Conservation (phyloP, 2,113 vertebrate genomes). For the Lamprotornis superbus region DNA sequence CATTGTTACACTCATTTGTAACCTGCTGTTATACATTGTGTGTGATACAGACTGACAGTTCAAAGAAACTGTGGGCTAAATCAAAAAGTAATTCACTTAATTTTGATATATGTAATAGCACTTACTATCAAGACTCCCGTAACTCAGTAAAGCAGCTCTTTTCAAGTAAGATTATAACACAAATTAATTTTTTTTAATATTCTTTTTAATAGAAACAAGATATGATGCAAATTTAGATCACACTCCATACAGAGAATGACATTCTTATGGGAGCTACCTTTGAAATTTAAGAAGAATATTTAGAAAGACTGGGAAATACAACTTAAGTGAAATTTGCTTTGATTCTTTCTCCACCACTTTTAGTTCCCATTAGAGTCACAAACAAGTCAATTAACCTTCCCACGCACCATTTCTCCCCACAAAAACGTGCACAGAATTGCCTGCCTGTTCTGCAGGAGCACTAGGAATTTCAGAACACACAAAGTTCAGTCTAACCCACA, state of each 20-base stretch:
- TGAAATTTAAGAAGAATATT: background rate
- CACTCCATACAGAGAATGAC: background rate
- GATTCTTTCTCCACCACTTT: background rate
- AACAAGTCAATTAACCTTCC: constrained; percentile 20
- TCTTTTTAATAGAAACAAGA: background rate
- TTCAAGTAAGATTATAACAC: background rate
- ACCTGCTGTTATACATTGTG: background rate
- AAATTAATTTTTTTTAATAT: background rate
- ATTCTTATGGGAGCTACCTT: background rate
- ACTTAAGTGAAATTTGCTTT: background rate
- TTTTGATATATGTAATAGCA: background rate
- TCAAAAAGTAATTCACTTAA: background rate
- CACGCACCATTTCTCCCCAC: background rate
- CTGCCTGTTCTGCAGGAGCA: background rate
- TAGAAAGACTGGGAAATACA: background rate
- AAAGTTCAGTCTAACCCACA: background rate
- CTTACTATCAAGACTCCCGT: background rate
- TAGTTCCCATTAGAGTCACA: background rate
- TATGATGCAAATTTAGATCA: background rate
- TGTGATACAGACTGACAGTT: background rate
- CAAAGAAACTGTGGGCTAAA: background rate
- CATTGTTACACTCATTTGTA: background rate
- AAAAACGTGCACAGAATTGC: background rate
- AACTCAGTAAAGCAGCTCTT: background rate
- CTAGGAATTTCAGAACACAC: background rate